Evolutionary conservation across 2,113 vertebrate species (phyloP), one percentile per base, ranked within the genome.

Genomic region (Saccopteryx leptura): DNA sequence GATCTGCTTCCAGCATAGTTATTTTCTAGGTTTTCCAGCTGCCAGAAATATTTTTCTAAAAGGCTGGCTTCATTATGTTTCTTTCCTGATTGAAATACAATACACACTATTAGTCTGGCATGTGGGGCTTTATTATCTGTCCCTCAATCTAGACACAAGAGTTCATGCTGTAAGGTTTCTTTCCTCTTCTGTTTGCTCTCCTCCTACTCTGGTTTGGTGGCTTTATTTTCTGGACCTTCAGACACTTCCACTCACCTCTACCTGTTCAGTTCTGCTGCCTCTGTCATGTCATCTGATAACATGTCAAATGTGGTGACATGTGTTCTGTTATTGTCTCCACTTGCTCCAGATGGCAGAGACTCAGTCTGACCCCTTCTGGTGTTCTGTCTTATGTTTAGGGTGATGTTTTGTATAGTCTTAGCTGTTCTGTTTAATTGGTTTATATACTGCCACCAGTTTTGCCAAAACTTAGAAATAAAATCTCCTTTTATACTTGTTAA

Each of bases 401-500:
- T 33, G 15, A 39, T 76, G 33, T 31, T 90, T 88, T 72, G 21
- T 15, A 46, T 7, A 18, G 1, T 88, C 58, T 68, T 88, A 60
- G 39, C 13, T 95, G 18, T 83, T 90, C 11, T 46, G 54, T 69
- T 9, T 74, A 28, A 76, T 75, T 50, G 56, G 75, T 80, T 84
- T n/a, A 88, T 31, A 48, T 54, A 54, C 31, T 52, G 23, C 52
- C 31, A n/a, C 11, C 4, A 82, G 54, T 80, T 19, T 86, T 93
- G 46, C 28, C 71, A 2, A 60, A 91, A 87, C 33, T 90, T 63
- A 65, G 71, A 91, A 91, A 89, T 86, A 71, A 80, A 83, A 11
- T 21, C 18, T 92, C 48, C 61, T 96, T 78, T 96, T 84, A 33
- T 58, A 74, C 63, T 87, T 90, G 50, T 96, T 69, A 92, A 69